These are phyloP conservation scores for Ochotona curzoniae DNA, from an alignment of 2,113 vertebrate species.

Conservation along the genomic window DNA sequence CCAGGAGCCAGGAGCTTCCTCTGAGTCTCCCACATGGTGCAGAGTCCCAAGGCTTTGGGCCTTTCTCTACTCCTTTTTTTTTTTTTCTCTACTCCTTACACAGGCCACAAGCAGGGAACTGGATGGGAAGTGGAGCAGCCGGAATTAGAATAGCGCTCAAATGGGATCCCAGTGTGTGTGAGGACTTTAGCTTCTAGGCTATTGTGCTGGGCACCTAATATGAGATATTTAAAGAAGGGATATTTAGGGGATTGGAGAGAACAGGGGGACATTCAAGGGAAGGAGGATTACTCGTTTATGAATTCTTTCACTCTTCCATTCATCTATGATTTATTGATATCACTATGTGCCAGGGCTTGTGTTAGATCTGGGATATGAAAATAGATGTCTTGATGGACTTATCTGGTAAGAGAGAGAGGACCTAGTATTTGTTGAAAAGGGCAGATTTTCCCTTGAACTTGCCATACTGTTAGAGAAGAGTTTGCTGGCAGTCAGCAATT, in stretches of 20 bases:
- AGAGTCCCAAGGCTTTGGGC: too few relatives aligned
- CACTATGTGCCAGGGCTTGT: neutral
- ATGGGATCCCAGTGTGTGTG: too few relatives aligned
- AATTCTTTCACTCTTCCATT: neutral
- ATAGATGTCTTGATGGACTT: slow-evolving; percentile 1
- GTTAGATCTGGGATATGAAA: neutral
- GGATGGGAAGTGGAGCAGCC: too few relatives aligned
- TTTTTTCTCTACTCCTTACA: too few relatives aligned
- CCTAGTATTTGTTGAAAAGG: neutral
- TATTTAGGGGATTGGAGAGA: neutral
- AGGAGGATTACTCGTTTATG: neutral
- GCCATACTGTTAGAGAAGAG: neutral
- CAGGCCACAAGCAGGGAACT: too few relatives aligned
- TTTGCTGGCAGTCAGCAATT: neutral
- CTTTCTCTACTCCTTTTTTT: too few relatives aligned
- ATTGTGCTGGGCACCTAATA: too few relatives aligned
- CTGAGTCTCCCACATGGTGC: too few relatives aligned
- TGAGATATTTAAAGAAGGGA: neutral
- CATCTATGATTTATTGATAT: neutral
- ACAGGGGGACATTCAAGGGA: neutral
- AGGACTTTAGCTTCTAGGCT: too few relatives aligned
- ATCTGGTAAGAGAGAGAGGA: neutral
- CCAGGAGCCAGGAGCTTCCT: too few relatives aligned
- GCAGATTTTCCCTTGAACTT: neutral
- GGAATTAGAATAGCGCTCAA: too few relatives aligned